Evolutionary conservation across 2,113 vertebrate species (phyloP).

Genomic region (Oceanites oceanicus): DNA sequence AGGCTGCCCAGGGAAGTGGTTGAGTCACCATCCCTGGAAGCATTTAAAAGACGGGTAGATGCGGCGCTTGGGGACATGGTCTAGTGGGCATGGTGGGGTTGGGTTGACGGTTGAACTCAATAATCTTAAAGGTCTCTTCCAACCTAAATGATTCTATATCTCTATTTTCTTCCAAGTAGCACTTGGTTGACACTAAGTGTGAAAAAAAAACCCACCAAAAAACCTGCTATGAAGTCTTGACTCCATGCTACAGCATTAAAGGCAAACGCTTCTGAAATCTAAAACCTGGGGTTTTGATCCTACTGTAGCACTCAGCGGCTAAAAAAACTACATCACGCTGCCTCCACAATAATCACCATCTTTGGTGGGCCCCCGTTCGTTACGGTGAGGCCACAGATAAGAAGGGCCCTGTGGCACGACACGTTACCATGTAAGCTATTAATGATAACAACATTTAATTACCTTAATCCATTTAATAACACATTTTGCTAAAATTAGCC

Average conservation of each 20-base stretch:
- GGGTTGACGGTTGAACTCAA: too few species aligned
- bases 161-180: neutral
- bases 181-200: rapidly evolving
- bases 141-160: too few species aligned
- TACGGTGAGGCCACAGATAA: neutral
- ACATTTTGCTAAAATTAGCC: neutral
- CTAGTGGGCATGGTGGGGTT: too few species aligned
- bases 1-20: too few species aligned
- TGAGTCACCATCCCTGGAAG: too few species aligned
- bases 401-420: neutral
- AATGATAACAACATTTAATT: neutral
- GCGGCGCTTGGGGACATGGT: too few species aligned
- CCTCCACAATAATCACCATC: rapidly evolving
- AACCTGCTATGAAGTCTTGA: rapidly evolving
- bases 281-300: neutral
- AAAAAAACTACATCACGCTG: rapidly evolving
- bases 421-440: neutral
- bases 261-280: neutral
- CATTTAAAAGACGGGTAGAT: too few species aligned
- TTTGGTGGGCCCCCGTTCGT: neutral
- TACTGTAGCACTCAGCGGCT: neutral
- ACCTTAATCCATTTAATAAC: slow-evolving; percentile 14
- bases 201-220: neutral
- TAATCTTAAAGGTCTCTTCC: too few species aligned
- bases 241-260: neutral